Evolutionary conservation across 1,140 invertebrate genomes (phyloP).

Genomic region (Phenacoccus solenopsis): DNA sequence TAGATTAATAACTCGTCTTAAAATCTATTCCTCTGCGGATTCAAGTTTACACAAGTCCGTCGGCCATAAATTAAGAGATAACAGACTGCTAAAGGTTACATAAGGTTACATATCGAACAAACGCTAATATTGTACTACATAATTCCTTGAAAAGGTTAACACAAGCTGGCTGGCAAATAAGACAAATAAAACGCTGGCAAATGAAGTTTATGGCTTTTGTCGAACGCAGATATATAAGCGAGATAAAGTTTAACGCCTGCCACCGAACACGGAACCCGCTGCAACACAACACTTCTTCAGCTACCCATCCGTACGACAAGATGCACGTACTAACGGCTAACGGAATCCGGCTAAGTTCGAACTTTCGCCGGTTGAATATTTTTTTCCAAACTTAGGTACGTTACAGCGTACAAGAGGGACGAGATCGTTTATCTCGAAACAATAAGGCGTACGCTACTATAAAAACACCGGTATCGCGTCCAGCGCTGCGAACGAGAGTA

Average conservation of each 20-base stretch:
- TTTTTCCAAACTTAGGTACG: too few relatives aligned
- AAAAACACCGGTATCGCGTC: too few relatives aligned
- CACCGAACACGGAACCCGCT: not conserved
- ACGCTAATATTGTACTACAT: constrained; percentile 17
- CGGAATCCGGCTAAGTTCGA: too few relatives aligned
- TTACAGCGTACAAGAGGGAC: too few relatives aligned
- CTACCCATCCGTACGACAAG: too few relatives aligned
- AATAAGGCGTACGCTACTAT: too few relatives aligned
- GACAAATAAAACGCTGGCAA: constrained; percentile 12
- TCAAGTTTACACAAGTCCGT: not conserved
- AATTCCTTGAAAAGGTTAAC: not conserved
- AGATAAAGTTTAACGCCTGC: constrained; percentile 5
- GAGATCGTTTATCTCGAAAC: too few relatives aligned
- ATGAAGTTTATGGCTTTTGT: constrained; percentile 16
- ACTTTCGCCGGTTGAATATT: too few relatives aligned
- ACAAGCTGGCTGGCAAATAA: not conserved
- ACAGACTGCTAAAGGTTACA: not conserved
- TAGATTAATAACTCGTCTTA: constrained; percentile 3
- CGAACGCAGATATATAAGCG: not conserved
- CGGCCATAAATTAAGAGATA: constrained; percentile 14
- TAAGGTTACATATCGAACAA: constrained; percentile 12
- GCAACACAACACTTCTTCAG: too few relatives aligned
- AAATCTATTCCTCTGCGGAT: not conserved
- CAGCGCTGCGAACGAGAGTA: too few relatives aligned
- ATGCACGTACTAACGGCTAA: too few relatives aligned